A percentile compares a stretch with the other conserved stretches of the same genome.
phyloP scores from a whole-genome alignment of 1,140 invertebrate genomes.

The Drosophila tsacasi region DNA sequence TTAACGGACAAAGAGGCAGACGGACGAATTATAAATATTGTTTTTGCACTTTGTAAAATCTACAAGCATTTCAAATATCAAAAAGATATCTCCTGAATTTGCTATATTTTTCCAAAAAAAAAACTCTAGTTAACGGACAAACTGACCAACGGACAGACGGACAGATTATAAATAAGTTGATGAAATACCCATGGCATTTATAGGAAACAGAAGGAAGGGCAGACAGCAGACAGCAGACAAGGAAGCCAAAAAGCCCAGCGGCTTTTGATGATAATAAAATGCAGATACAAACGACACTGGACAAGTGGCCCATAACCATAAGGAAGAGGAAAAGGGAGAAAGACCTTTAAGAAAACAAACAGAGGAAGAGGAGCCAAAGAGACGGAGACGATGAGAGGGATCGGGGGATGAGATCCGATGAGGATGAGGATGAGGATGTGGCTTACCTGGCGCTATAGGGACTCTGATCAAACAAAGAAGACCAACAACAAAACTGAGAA shows the following conservation, averaged over 20 bases:
- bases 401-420: conserved; percentile 34
- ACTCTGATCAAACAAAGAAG: conserved; percentile 50
- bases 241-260: conserved; percentile 59
- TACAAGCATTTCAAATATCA: background rate
- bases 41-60: background rate
- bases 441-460: conserved; percentile 75
- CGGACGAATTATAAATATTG: background rate
- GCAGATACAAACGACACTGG: conserved; percentile 59
- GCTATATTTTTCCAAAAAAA: background rate
- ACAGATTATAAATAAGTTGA: conserved; percentile 11
- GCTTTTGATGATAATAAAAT: conserved; percentile 60
- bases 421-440: conserved; percentile 54
- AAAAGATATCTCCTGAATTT: background rate
- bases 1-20: background rate
- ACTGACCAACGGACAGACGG: background rate
- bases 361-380: conserved; percentile 44
- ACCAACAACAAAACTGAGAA: conserved; percentile 16
- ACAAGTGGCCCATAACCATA: conserved; percentile 18
- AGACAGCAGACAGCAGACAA: conserved; percentile 6
- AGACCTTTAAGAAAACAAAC: conserved; percentile 35
- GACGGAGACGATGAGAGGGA: conserved; percentile 16
- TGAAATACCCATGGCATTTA: conserved; percentile 12
- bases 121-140: conserved; percentile 8
- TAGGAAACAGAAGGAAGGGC: conserved; percentile 2
- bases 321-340: conserved; percentile 40